phyloP scores from a whole-genome alignment of 2,113 vertebrate species.

The Notiomystis cincta region DNA sequence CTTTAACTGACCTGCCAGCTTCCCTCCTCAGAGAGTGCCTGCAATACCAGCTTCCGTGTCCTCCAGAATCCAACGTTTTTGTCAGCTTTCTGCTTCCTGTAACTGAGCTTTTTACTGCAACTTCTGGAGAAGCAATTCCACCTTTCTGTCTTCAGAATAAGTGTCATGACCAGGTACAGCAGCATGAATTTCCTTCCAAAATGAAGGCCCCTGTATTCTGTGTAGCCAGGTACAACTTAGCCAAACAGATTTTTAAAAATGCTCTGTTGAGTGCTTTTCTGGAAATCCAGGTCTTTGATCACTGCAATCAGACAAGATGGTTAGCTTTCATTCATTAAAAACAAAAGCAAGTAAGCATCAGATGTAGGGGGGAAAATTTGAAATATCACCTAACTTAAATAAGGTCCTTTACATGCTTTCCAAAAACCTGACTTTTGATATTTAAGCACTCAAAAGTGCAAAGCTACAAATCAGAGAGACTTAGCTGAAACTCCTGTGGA shows the following conservation, averaged over 20 bases:
- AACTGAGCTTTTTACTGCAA: neutral
- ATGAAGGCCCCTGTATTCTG: neutral
- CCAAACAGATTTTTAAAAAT: neutral
- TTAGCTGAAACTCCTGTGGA: constrained; percentile 1
- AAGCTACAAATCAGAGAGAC: neutral
- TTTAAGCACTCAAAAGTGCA: neutral
- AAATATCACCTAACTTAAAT: neutral
- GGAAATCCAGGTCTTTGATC: neutral
- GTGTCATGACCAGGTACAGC: neutral
- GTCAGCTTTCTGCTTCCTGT: neutral
- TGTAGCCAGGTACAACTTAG: neutral
- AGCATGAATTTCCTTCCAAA: neutral
- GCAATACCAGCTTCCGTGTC: neutral
- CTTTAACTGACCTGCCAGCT: neutral
- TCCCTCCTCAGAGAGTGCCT: neutral
- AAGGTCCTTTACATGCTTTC: neutral
- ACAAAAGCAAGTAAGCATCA: neutral
- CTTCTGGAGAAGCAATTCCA: neutral
- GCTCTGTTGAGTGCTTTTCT: neutral
- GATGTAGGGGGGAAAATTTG: fast-evolving
- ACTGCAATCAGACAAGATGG: neutral
- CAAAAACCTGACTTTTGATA: neutral
- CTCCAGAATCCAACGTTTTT: neutral
- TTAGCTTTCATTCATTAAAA: neutral
- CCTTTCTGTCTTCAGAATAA: neutral